These are phyloP conservation scores for Drosophila teissieri DNA, from an alignment of 1,140 invertebrate genomes.

Conservation along the genomic window DNA sequence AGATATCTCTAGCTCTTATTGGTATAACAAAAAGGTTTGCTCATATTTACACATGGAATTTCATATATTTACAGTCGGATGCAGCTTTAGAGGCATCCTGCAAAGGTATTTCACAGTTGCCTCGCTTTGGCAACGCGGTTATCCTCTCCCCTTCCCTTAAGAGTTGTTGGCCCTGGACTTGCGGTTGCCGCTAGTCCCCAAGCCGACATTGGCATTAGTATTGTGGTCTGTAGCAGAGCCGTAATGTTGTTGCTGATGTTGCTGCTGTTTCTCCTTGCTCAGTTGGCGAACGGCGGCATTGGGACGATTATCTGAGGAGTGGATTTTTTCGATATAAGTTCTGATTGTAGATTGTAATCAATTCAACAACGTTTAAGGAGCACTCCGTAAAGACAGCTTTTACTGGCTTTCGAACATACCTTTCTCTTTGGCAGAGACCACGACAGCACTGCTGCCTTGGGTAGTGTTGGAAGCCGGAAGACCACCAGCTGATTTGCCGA, in stretches of 20 bases:
- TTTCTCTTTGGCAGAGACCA: conserved; percentile 59
- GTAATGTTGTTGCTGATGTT: conserved; percentile 60
- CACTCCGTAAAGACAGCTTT: no score
- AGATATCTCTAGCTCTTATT: conserved; percentile 76
- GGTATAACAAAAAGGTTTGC: conserved; percentile 71
- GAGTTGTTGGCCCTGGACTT: conserved; percentile 71
- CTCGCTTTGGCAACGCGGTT: conserved; percentile 47
- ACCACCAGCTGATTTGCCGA: conserved; percentile 40
- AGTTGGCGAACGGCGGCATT: conserved; percentile 66
- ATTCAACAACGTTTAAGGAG: no score
- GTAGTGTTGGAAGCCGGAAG: conserved; percentile 21
- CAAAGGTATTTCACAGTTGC: conserved; percentile 54
- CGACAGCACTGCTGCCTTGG: conserved; percentile 20
- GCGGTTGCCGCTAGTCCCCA: conserved; percentile 55
- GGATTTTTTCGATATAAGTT: no score
- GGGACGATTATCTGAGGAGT: conserved; percentile 53
- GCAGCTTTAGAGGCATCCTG: conserved; percentile 34
- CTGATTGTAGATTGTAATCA: no score
- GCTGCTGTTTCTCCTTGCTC: conserved; percentile 69
- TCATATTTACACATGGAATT: conserved; percentile 80
- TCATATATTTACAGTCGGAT: conserved; percentile 64
- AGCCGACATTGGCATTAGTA: conserved; percentile 46
- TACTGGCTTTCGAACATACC: conserved; percentile 22
- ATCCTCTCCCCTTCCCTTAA: conserved; percentile 27
- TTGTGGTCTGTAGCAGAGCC: conserved; percentile 58